Evolutionary conservation across 2,113 vertebrate genomes (phyloP).

Genomic region (Pyrgilauda ruficollis): DNA sequence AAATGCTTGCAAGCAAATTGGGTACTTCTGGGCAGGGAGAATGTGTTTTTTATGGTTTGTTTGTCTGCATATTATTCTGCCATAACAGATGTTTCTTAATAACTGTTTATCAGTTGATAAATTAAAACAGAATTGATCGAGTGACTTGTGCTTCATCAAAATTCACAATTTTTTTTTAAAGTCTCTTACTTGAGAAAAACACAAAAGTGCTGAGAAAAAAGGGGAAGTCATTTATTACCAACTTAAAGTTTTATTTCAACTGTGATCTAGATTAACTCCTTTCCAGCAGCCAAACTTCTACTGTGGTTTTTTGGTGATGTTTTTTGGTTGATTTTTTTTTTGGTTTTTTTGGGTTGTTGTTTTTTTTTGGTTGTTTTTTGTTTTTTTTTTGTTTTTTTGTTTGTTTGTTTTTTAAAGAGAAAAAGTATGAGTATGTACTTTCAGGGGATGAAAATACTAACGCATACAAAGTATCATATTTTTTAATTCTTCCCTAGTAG

Average conservation of each 20-base stretch:
- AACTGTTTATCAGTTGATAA: not conserved
- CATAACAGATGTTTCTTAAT: not conserved
- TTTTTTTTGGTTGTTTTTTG: not conserved
- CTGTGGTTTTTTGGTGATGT: not conserved
- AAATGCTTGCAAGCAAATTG: not conserved
- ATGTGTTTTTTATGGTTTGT: not conserved
- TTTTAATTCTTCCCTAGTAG: not conserved
- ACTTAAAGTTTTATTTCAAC: not conserved
- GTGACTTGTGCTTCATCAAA: not conserved
- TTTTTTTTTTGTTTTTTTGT: too few species aligned
- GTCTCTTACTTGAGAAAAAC: not conserved
- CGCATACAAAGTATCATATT: not conserved
- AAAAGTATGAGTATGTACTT: not conserved
- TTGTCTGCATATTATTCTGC: not conserved
- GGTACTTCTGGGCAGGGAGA: not conserved
- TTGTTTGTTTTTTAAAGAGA: not conserved
- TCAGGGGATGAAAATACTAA: not conserved
- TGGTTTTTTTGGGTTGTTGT: too few species aligned
- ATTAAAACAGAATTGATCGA: not conserved
- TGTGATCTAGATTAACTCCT: not conserved
- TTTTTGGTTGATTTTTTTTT: not conserved
- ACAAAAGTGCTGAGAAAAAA: not conserved
- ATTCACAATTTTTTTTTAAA: not conserved
- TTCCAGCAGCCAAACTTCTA: not conserved
- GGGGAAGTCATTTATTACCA: not conserved